These are phyloP conservation scores for Noturus placidus DNA, from an alignment of 2,113 vertebrate species.

Conservation along the genomic window DNA sequence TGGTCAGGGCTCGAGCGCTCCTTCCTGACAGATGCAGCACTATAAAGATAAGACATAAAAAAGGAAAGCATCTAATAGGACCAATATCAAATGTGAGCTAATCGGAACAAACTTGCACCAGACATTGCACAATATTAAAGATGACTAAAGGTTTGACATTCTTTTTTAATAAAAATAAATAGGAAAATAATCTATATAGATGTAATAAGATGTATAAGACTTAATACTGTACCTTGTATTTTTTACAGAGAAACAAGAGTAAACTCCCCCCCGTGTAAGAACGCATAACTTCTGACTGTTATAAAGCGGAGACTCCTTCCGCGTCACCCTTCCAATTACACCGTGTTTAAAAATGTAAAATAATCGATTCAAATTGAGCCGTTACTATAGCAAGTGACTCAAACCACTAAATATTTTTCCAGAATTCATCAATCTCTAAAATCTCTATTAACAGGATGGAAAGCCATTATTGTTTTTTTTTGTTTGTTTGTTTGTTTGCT, in stretches of 20 bases:
- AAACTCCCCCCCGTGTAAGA: no score
- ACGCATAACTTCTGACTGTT: no score
- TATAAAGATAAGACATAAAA: neutral
- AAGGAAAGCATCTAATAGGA: neutral
- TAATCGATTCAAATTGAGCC: no score
- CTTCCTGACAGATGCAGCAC: slow-evolving; percentile 46
- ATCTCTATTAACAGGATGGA: neutral
- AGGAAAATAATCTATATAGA: no score
- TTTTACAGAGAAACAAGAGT: no score
- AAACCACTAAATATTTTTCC: neutral
- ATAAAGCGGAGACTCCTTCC: no score
- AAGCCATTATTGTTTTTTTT: neutral
- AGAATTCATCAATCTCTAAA: neutral
- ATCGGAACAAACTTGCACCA: neutral
- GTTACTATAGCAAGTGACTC: neutral
- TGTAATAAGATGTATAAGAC: no score
- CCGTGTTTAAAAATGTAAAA: no score
- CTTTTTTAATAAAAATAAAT: no score
- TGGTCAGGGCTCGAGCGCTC: slow-evolving; percentile 60
- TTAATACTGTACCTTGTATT: no score
- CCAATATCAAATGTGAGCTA: neutral
- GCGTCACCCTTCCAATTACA: no score
- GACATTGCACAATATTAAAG: neutral
- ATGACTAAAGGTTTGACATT: neutral
- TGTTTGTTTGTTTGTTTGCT: no score